Evolutionary conservation across 2,797 vertebrate genomes (phyloP), one percentile per base, ranked within the genome.

Genomic region (Helarctos malayanus): DNA sequence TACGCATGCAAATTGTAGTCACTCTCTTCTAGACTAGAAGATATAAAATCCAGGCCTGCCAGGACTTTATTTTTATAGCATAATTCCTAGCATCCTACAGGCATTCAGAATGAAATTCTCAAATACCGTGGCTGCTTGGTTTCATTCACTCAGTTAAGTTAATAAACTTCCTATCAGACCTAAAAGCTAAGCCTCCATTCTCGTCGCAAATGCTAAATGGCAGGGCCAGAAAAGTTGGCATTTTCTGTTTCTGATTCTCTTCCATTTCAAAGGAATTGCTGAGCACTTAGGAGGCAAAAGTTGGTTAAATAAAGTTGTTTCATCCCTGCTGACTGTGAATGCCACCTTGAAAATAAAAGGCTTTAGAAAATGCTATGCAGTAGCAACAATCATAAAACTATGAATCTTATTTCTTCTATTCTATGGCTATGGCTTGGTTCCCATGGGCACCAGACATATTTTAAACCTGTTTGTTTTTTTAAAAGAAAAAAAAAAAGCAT

Each of bases 371-470:
- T 25, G 18, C 47, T 35, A 12, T 16, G 18, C 14, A 38, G 59
- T n/a, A 47, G 49, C 57, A 95, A 59, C 25, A 68, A 47, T 89
- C 57, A 82, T 12, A 78, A 82, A 95, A 95, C 41, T 61, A 56
- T 35, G 18, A 89, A 27, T 84, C 41, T 84, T 68, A 61, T 57
- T 92, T 80, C 35, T 79, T 86, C 81, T 69, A 23, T 85, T 91
- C 76, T 69, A 19, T 81, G 9, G 78, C 75, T 38, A 13, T 75
- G 56, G 27, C 47, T 82, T 68, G 47, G 49, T 97, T 94, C 21
- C 69, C 68, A 89, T 79, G 47, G 80, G 49, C 89, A 96, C 68
- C 73, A 95, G 52, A 88, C 38, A 84, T 45, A 78, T 83, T 92
- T 92, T 83, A 90, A 83, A 83, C 41, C 27, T 82, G 15, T n/a